Evolutionary conservation across 2,113 vertebrate genomes (phyloP).

Genomic region (Pollachius pollachius): DNA sequence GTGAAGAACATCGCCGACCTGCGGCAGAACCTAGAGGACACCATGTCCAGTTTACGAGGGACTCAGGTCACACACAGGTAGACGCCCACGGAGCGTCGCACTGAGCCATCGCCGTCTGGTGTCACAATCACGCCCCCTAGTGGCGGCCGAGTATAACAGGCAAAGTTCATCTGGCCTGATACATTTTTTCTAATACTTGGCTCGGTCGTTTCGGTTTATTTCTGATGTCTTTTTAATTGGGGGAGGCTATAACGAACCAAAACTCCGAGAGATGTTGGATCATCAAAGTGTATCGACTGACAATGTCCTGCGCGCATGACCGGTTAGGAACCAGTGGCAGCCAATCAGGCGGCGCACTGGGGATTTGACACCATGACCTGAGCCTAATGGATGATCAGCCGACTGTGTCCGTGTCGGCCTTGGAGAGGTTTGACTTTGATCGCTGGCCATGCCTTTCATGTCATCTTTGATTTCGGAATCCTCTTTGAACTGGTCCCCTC

Average conservation of each 20-base stretch:
- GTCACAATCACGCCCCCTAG: background rate
- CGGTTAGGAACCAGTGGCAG: no score
- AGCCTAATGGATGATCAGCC: no score
- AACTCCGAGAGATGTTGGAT: no score
- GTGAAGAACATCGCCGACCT: conserved; percentile 96
- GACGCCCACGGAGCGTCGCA: conserved; percentile 32
- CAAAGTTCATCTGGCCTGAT: conserved; percentile 5
- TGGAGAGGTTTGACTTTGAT: conserved; percentile 41
- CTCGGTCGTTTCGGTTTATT: background rate
- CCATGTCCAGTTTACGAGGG: conserved; percentile 93
- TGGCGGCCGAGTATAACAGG: background rate
- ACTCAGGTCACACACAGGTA: conserved; percentile 91
- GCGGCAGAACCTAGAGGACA: conserved; percentile 93
- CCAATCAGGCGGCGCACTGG: no score
- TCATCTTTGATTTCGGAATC: conserved; percentile 35
- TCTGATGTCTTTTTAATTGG: no score
- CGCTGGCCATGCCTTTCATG: conserved; percentile 25
- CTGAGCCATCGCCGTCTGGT: background rate
- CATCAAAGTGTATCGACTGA: no score
- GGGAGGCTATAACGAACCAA: no score
- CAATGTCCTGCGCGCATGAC: no score
- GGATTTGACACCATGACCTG: no score
- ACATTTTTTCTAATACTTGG: conserved; percentile 20
- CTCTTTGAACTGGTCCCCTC: conserved; percentile 33
- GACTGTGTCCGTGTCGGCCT: no score